Conservation (phyloP, 2,888 invertebrate genomes). For the Ceramica pisi region DNA sequence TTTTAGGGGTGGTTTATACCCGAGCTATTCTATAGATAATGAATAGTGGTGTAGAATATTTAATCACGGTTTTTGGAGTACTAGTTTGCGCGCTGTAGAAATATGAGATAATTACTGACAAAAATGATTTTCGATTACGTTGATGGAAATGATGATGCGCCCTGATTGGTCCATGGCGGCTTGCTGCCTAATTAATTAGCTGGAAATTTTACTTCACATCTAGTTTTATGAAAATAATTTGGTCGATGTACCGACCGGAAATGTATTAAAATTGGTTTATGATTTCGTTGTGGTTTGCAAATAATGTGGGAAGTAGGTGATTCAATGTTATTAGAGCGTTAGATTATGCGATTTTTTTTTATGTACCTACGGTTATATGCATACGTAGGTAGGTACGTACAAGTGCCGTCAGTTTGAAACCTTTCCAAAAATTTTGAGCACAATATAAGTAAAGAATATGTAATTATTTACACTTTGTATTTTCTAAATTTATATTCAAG, state of each 20-base stretch:
- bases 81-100: slow-evolving; percentile 81
- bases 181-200: slow-evolving; percentile 68
- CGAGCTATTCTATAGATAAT: slow-evolving; percentile 82
- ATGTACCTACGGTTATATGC: not conserved
- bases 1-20: slow-evolving; percentile 82
- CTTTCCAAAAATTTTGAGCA: not conserved
- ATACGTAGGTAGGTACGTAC: no score
- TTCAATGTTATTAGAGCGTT: slow-evolving; percentile 34
- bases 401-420: not conserved
- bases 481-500: not conserved
- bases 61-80: slow-evolving; percentile 88
- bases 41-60: slow-evolving; percentile 89
- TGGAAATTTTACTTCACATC: slow-evolving; percentile 59
- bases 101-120: slow-evolving; percentile 86
- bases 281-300: slow-evolving; percentile 38
- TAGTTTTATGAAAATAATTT: slow-evolving; percentile 64
- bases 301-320: slow-evolving; percentile 31
- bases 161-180: slow-evolving; percentile 58
- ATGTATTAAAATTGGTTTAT: slow-evolving; percentile 56
- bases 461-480: not conserved
- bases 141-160: slow-evolving; percentile 76
- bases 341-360: slow-evolving; percentile 11
- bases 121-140: slow-evolving; percentile 85
- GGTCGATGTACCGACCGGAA: slow-evolving; percentile 32
- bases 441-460: not conserved